These are phyloP conservation scores for Yasuhikotakia modesta DNA, from an alignment of 2,797 vertebrate species.

Conservation along the genomic window DNA sequence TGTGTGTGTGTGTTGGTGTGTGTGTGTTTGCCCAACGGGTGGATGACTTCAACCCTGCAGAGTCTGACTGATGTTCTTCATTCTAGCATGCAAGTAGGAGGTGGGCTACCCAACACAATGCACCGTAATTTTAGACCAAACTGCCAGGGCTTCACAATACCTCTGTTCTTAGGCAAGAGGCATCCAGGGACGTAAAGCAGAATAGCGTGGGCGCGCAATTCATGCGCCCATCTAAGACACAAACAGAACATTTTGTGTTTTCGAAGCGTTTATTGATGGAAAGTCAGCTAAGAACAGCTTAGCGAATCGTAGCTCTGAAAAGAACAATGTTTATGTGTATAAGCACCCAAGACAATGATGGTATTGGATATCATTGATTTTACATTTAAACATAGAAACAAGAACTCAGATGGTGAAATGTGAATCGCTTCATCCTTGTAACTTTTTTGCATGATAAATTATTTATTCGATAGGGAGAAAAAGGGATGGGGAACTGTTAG, in stretches of 20 bases:
- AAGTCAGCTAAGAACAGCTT: constrained; percentile 39
- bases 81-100: constrained; percentile 46
- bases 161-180: constrained; percentile 38
- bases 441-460: not conserved
- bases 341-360: constrained; percentile 28
- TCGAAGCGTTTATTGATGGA: constrained; percentile 42
- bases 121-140: constrained; percentile 40
- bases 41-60: constrained; percentile 41
- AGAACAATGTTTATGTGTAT: constrained; percentile 17
- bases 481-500: not conserved
- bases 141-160: constrained; percentile 40
- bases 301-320: constrained; percentile 29
- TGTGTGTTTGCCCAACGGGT: constrained; percentile 32
- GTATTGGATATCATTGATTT: constrained; percentile 38
- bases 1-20: constrained; percentile 1
- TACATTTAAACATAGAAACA: constrained; percentile 32
- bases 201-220: constrained; percentile 41
- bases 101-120: constrained; percentile 36
- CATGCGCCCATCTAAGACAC: constrained; percentile 27
- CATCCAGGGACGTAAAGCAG: constrained; percentile 38
- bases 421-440: constrained; percentile 4
- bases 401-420: constrained; percentile 10
- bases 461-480: not conserved
- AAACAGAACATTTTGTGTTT: constrained; percentile 34
- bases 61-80: constrained; percentile 45